Conservation (phyloP, 2,797 vertebrate species). For the Chloroceryle inda region DNA sequence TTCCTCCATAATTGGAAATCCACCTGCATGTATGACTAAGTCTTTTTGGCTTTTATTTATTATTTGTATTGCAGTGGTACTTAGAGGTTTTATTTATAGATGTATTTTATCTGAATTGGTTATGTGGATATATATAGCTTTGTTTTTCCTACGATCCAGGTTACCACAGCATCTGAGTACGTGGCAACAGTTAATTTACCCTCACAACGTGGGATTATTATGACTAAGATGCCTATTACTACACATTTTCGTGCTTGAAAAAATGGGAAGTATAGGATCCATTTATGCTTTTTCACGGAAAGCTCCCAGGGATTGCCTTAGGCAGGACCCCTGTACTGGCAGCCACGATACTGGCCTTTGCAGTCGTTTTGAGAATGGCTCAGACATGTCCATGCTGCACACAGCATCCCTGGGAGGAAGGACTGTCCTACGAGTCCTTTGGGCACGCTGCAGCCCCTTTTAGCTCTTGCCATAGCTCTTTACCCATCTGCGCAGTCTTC, state of each 20-base stretch:
- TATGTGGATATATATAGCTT: not conserved
- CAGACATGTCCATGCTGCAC: not conserved
- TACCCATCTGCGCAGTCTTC: not conserved
- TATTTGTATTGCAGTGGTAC: slow-evolving; percentile 17
- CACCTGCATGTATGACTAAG: not conserved
- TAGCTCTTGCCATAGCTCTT: not conserved
- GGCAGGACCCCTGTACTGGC: not conserved
- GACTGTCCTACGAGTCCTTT: not conserved
- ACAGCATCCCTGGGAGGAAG: not conserved
- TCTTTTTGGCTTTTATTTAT: slow-evolving; percentile 39
- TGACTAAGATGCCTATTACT: not conserved
- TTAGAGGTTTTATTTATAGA: slow-evolving; percentile 33
- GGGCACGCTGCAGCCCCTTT: accelerated
- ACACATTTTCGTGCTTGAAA: not conserved
- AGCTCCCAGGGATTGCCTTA: not conserved
- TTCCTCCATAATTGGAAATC: slow-evolving; percentile 39
- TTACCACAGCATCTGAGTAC: not conserved
- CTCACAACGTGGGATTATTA: not conserved
- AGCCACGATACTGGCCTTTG: not conserved
- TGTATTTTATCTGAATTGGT: slow-evolving; percentile 20
- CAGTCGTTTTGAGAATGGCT: not conserved
- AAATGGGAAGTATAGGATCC: not conserved
- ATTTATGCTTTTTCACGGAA: not conserved
- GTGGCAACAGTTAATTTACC: not conserved
- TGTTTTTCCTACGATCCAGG: not conserved